Evolutionary conservation across 2,113 vertebrate species (phyloP).

Genomic region (Vombatus ursinus): DNA sequence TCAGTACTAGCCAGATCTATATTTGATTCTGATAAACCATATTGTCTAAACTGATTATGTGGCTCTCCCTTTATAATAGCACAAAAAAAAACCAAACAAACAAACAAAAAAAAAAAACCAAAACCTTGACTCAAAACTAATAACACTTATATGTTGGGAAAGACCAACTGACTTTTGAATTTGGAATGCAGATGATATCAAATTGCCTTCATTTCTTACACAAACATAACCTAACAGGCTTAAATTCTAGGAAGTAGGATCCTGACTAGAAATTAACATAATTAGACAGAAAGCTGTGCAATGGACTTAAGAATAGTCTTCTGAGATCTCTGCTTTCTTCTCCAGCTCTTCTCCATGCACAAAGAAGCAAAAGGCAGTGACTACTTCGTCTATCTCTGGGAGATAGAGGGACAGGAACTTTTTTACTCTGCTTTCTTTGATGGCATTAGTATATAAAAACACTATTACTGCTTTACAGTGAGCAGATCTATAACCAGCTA

Average conservation of each 20-base stretch:
- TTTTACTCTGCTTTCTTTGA: background rate
- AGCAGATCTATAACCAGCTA: no score
- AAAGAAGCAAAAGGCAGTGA: background rate
- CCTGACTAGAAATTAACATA: background rate
- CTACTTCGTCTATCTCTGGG: background rate
- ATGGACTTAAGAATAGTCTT: background rate
- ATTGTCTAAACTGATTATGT: background rate
- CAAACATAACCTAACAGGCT: background rate
- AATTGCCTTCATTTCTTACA: background rate
- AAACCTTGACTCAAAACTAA: background rate
- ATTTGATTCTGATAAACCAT: background rate
- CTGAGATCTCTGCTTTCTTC: background rate
- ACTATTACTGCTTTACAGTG: no score
- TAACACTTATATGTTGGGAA: background rate
- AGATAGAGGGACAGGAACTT: background rate
- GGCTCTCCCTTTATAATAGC: background rate
- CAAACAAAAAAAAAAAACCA: no score
- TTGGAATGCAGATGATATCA: background rate
- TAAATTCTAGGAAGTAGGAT: background rate
- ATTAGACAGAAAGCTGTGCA: background rate
- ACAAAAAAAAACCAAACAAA: no score
- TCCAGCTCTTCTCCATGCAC: background rate
- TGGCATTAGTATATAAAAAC: background rate
- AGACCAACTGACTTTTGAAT: background rate
- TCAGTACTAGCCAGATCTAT: background rate